Base-by-base conservation (phyloP, 2,113 vertebrate genomes). In the Glaucomys volans region DNA sequence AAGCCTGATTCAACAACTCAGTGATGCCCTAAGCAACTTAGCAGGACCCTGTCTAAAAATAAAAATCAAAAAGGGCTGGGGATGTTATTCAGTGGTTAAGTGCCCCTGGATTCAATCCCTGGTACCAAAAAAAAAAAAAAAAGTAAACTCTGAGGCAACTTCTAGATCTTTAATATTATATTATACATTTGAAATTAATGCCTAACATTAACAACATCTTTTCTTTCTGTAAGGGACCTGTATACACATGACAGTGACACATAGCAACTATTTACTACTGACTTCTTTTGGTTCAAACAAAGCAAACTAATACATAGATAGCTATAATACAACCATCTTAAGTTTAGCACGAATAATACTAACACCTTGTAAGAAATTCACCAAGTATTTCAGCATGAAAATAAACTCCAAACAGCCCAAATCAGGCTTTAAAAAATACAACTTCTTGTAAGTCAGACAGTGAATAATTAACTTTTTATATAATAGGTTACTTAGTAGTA, bases 401-500 rank as follows among this genome's bases (percentile, higher is more conserved):
- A 79, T 74, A 13, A 87, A 66, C n/a, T 71, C 20, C 47, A 67
- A 83, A 90, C 0, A 95, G 64, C 10, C 3, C 18, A 44, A 92
- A 76, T 7, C 8, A 1, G 35, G 4, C 66, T 57, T 81, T 54
- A 72, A 91, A 79, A 90, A 57, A 76, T 20, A 57, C 40, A 86
- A 83, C 12, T 5, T 67, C 81, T 95, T 74, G 76, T 79, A 93
- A 97, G 22, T 9, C 30, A 86, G 71, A 16, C 9, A 80, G 47
- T 59, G 24, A 96, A 96, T 86, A 79, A 87, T 91, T 96, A 97
- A 96, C 89, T 80, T 95, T 88, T 91, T 47, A 86, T 4, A 59
- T 72, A 86, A 95, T n/a, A 87, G 32, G 17, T 96, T 75, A 97
- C 62, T 91, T 18, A 80, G 79, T 54, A 74, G 44, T 83, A 83